Conservation (phyloP, 2,888 invertebrate genomes). For the Ariolimax columbianus region DNA sequence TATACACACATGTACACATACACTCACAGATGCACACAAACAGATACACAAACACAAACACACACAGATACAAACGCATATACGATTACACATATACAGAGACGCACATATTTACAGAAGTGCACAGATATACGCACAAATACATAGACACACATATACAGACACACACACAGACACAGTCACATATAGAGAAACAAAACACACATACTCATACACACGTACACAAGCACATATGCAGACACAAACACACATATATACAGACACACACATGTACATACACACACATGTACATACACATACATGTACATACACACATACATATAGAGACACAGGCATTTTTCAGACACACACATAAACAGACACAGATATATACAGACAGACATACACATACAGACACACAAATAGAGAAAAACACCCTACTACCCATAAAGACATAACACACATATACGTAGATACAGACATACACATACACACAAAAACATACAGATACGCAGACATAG, state of each 20-base stretch:
- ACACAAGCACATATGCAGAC: too few relatives aligned
- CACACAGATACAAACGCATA: not conserved
- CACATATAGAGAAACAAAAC: not conserved
- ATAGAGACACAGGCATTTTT: not conserved
- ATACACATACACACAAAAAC: constrained; percentile 15
- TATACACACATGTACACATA: not conserved
- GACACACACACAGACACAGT: not conserved
- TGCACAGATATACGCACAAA: not conserved
- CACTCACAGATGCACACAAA: constrained; percentile 5
- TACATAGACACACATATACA: not conserved
- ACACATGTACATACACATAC: not conserved
- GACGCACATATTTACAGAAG: not conserved
- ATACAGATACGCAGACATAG: not conserved
- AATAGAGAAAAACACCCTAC: not conserved
- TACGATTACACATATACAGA: not conserved
- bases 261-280: not conserved
- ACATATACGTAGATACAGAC: not conserved
- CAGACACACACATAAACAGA: too few relatives aligned
- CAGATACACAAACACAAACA: not conserved
- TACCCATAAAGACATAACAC: not conserved
- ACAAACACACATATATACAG: not conserved
- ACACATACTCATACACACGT: too few relatives aligned
- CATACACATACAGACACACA: too few relatives aligned
- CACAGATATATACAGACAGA: too few relatives aligned
- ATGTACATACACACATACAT: not conserved